These are phyloP conservation scores for Paedocypris sp. DNA, from an alignment of 2,113 vertebrate species.

Conservation along the genomic window DNA sequence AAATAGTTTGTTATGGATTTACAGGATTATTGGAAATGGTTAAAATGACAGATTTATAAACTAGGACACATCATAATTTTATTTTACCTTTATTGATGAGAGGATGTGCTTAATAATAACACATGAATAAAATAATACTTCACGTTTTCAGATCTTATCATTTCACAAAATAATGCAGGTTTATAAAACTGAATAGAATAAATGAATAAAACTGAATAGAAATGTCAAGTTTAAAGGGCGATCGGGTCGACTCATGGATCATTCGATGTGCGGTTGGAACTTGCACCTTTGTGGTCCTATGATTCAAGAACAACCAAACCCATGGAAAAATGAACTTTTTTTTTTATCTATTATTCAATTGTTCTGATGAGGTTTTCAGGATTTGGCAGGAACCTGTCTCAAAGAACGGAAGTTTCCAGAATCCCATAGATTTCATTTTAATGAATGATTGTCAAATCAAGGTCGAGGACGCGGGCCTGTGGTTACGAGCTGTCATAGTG, in stretches of 20 bases:
- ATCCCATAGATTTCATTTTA: slow-evolving; percentile 22
- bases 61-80: not conserved
- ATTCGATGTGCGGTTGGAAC: too few relatives aligned
- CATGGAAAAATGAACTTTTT: not conserved
- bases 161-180: too few relatives aligned
- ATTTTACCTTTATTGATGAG: not conserved
- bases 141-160: too few relatives aligned
- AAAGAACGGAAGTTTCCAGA: not conserved
- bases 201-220: too few relatives aligned
- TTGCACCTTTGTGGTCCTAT: too few relatives aligned
- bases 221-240: too few relatives aligned
- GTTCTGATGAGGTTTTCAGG: not conserved
- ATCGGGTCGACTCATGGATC: too few relatives aligned
- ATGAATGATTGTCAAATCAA: slow-evolving; percentile 39
- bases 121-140: too few relatives aligned
- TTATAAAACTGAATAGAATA: too few relatives aligned
- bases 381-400: not conserved
- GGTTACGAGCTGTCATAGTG: slow-evolving; percentile 38
- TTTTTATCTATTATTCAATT: not conserved
- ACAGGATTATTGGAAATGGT: not conserved
- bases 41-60: not conserved
- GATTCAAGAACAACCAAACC: too few relatives aligned
- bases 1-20: too few relatives aligned
- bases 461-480: slow-evolving; percentile 40
- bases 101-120: not conserved